These are phyloP conservation scores for Rhingia rostrata DNA, from an alignment of 2,888 invertebrate species.

Conservation along the genomic window DNA sequence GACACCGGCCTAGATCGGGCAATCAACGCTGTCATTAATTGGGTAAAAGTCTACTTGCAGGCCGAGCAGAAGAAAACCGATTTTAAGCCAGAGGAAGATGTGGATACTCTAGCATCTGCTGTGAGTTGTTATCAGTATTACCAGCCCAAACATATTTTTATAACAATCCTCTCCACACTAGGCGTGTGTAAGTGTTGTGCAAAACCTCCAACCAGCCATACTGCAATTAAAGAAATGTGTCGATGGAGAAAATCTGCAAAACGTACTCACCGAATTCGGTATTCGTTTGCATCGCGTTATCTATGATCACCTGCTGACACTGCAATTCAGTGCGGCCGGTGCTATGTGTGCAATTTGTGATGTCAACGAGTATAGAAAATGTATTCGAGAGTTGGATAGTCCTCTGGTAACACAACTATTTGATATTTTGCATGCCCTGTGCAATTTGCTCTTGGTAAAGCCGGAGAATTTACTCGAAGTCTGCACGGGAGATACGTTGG, in stretches of 20 bases:
- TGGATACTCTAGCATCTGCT: slow-evolving; percentile 92
- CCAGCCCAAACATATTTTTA: not conserved
- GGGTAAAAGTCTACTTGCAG: slow-evolving; percentile 94
- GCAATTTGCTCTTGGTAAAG: slow-evolving; percentile 96
- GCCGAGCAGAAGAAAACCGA: slow-evolving; percentile 97
- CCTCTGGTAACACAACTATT: slow-evolving; percentile 93
- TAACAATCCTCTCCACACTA: slow-evolving; percentile 79
- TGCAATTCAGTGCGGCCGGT: slow-evolving; percentile 96
- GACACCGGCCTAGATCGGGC: slow-evolving; percentile 94
- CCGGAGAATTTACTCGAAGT: slow-evolving; percentile 98
- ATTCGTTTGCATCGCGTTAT: slow-evolving; percentile 95
- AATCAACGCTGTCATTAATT: slow-evolving; percentile 93
- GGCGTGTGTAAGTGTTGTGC: slow-evolving; percentile 93
- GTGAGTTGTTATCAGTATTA: slow-evolving; percentile 83
- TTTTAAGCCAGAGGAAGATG: slow-evolving; percentile 93
- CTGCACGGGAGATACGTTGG: slow-evolving; percentile 96
- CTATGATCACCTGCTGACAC: slow-evolving; percentile 96
- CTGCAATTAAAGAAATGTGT: slow-evolving; percentile 91
- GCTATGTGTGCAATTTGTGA: slow-evolving; percentile 99
- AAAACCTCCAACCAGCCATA: slow-evolving; percentile 90
- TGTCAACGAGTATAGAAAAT: slow-evolving; percentile 97
- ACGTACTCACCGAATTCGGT: slow-evolving; percentile 94
- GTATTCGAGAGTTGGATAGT: slow-evolving; percentile 89
- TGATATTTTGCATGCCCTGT: slow-evolving; percentile 96
- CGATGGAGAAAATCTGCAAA: slow-evolving; percentile 96